These are phyloP conservation scores for Latrodectus elegans DNA, from an alignment of 2,888 invertebrate genomes.

Conservation along the genomic window DNA sequence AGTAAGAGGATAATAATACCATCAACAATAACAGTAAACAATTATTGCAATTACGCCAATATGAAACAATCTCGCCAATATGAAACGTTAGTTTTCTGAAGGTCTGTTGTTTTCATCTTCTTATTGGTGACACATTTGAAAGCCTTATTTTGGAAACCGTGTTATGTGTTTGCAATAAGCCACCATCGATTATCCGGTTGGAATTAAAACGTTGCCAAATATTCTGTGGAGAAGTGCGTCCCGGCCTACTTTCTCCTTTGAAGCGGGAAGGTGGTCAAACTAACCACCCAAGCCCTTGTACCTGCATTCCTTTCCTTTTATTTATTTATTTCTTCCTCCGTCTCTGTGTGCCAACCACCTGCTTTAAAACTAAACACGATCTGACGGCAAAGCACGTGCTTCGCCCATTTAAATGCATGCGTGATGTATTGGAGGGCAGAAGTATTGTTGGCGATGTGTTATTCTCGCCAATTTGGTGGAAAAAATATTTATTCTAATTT, in stretches of 20 bases:
- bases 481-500: no score
- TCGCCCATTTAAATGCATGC: not conserved
- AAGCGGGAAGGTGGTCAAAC: conserved; percentile 37
- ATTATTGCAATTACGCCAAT: no score
- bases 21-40: no score
- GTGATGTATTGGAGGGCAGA: not conserved
- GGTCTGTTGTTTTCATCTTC: no score
- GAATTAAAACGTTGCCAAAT: conserved; percentile 40
- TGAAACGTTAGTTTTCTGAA: no score
- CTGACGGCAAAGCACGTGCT: not conserved
- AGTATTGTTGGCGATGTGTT: not conserved
- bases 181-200: conserved; percentile 1
- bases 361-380: conserved; percentile 44
- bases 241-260: conserved; percentile 47
- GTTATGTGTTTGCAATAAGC: not conserved
- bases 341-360: conserved; percentile 24
- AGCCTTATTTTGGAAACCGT: not conserved
- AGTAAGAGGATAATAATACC: no score
- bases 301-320: conserved; percentile 42
- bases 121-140: not conserved
- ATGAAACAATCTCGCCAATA: no score
- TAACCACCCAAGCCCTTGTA: conserved; percentile 40
- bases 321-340: conserved; percentile 10
- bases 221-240: conserved; percentile 19
- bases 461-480: not conserved